Conservation (phyloP, 2,113 vertebrate genomes). For the Geococcyx californianus region DNA sequence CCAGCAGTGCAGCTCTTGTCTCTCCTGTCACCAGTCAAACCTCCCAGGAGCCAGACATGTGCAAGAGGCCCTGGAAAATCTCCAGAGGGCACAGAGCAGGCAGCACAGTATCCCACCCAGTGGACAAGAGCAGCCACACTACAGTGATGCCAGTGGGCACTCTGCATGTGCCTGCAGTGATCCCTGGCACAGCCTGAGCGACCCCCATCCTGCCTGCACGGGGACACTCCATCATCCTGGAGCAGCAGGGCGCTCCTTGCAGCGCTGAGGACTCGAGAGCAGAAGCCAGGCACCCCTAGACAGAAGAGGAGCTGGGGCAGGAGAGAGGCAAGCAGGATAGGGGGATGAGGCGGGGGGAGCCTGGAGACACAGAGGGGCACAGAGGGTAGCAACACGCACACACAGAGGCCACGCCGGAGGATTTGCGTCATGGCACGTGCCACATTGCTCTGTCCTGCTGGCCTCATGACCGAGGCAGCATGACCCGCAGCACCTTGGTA, state of each 20-base stretch:
- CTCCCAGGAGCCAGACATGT: background rate
- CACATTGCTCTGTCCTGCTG: rapidly evolving
- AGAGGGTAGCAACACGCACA: background rate
- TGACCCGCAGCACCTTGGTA: rapidly evolving
- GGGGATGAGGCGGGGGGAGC: background rate
- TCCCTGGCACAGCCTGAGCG: background rate
- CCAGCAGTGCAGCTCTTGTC: background rate
- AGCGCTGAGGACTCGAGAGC: background rate
- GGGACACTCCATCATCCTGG: rapidly evolving
- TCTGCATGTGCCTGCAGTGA: background rate
- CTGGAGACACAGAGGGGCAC: rapidly evolving
- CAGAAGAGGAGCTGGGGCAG: background rate
- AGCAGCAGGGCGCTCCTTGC: background rate
- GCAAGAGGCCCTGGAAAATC: background rate
- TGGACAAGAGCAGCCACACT: no score
- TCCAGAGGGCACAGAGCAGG: background rate
- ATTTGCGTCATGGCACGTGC: background rate
- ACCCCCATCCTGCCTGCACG: background rate
- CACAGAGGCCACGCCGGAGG: rapidly evolving
- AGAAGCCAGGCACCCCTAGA: background rate
- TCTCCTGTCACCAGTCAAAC: background rate
- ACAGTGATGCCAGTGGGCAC: no score
- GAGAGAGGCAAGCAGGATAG: background rate
- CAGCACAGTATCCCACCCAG: background rate
- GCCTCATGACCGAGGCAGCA: rapidly evolving